Evolutionary conservation across 2,113 vertebrate species (phyloP).

Genomic region (Gulo gulo): DNA sequence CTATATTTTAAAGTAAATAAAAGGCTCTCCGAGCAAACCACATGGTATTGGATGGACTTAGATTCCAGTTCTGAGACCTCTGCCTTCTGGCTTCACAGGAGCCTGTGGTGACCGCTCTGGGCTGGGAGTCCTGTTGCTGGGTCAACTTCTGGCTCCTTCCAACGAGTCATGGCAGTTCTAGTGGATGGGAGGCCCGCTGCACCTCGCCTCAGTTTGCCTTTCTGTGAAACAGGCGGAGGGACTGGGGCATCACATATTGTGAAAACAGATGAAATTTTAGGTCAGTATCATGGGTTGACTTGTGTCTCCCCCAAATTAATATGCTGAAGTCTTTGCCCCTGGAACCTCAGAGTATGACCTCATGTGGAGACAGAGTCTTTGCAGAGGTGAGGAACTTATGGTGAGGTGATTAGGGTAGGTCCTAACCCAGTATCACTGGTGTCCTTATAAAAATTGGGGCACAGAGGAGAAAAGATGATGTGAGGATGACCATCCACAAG

Average conservation of each 20-base stretch:
- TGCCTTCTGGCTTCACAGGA: slow-evolving; percentile 60
- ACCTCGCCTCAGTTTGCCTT: background rate
- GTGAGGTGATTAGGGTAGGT: background rate
- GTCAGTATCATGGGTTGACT: background rate
- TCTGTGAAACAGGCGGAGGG: background rate
- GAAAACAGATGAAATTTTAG: background rate
- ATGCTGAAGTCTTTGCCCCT: background rate
- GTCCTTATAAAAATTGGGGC: background rate
- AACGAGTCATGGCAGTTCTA: background rate
- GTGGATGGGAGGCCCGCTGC: background rate
- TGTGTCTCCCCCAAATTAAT: background rate
- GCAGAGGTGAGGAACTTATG: background rate
- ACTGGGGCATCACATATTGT: too few relatives aligned
- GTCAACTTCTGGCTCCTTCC: slow-evolving; percentile 66
- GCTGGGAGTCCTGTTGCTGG: slow-evolving; percentile 55
- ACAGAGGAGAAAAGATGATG: background rate
- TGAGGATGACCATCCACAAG: background rate
- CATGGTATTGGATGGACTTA: slow-evolving; percentile 53
- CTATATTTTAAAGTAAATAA: slow-evolving; percentile 78
- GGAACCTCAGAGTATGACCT: background rate
- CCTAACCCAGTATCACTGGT: background rate
- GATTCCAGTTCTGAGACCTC: slow-evolving; percentile 36
- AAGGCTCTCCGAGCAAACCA: slow-evolving; percentile 69
- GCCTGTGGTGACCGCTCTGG: slow-evolving; percentile 56
- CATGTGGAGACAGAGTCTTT: background rate